phyloP scores from a whole-genome alignment of 2,888 invertebrate genomes.

The Drosophila seclusa region DNA sequence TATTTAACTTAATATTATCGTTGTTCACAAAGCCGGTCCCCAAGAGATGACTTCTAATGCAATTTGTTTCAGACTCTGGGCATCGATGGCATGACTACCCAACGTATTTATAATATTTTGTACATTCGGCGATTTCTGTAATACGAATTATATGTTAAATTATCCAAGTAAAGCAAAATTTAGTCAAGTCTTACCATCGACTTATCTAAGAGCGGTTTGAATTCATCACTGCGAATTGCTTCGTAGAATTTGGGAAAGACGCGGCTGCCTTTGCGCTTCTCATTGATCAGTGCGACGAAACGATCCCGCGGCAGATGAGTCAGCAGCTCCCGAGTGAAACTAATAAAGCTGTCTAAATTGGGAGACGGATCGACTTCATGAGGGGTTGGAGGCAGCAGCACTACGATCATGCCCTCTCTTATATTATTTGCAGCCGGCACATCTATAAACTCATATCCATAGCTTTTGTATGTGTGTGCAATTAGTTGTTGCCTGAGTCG shows the following conservation, averaged over 20 bases:
- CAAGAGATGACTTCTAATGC: conserved; percentile 77
- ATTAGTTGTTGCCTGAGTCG: conserved; percentile 5
- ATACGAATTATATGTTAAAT: conserved; percentile 2
- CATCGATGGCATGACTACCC: conserved; percentile 67
- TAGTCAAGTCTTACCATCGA: conserved; percentile 61
- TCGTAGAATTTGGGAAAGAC: conserved; percentile 76
- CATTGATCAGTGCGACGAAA: conserved; percentile 73
- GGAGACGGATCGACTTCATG: not conserved
- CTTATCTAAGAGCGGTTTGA: conserved; percentile 61
- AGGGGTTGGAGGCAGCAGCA: conserved; percentile 30
- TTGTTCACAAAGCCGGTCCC: conserved; percentile 60
- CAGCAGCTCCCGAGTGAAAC: conserved; percentile 72
- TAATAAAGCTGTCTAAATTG: conserved; percentile 53
- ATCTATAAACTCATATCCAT: conserved; percentile 14
- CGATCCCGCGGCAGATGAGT: conserved; percentile 70
- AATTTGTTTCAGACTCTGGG: conserved; percentile 61
- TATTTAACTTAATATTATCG: no score
- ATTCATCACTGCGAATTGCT: conserved; percentile 68
- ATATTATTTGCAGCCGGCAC: conserved; percentile 1
- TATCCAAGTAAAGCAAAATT: no score
- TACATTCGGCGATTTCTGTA: conserved; percentile 64
- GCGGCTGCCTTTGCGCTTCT: conserved; percentile 61
- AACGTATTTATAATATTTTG: conserved; percentile 60
- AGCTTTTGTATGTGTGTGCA: conserved; percentile 5
- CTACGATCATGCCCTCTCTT: conserved; percentile 40